These are phyloP conservation scores for Pseudomyrmex gracilis DNA, from an alignment of 1,140 invertebrate species.

Conservation along the genomic window DNA sequence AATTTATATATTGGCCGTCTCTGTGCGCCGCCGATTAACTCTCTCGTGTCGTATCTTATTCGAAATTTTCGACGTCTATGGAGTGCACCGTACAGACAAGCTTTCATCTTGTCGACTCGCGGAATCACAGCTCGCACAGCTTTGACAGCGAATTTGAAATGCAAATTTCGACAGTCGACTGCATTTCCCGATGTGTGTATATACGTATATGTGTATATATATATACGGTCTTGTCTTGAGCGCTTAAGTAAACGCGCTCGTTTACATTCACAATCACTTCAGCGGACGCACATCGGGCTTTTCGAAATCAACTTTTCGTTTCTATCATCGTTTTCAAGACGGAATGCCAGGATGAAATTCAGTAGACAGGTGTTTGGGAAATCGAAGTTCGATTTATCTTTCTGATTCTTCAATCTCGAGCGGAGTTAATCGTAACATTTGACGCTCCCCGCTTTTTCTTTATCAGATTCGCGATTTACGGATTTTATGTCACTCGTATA, in stretches of 20 bases:
- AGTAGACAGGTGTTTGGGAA: background rate
- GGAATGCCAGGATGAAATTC: background rate
- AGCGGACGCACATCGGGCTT: conserved; percentile 34
- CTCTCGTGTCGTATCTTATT: background rate
- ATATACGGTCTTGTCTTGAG: background rate
- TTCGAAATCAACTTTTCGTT: conserved; percentile 30
- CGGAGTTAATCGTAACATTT: background rate
- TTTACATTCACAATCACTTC: conserved; percentile 56
- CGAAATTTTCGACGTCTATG: conserved; percentile 12
- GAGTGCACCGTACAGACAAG: background rate
- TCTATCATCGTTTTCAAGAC: conserved; percentile 8
- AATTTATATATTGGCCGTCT: too few relatives aligned
- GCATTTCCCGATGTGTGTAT: conserved; percentile 27
- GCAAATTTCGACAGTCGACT: conserved; percentile 61
- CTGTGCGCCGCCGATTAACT: background rate
- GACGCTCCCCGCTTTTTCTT: background rate
- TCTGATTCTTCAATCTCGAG: background rate
- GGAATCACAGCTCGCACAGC: conserved; percentile 2
- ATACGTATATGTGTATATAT: too few relatives aligned
- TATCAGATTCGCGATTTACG: background rate
- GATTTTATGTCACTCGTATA: background rate
- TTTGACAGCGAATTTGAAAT: conserved; percentile 63
- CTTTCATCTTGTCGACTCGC: background rate
- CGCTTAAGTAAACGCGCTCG: conserved; percentile 25
- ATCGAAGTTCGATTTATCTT: background rate